phyloP scores from a whole-genome alignment of 37 sponge, comb jelly and placozoan genomes.

The Ianthella basta region DNA sequence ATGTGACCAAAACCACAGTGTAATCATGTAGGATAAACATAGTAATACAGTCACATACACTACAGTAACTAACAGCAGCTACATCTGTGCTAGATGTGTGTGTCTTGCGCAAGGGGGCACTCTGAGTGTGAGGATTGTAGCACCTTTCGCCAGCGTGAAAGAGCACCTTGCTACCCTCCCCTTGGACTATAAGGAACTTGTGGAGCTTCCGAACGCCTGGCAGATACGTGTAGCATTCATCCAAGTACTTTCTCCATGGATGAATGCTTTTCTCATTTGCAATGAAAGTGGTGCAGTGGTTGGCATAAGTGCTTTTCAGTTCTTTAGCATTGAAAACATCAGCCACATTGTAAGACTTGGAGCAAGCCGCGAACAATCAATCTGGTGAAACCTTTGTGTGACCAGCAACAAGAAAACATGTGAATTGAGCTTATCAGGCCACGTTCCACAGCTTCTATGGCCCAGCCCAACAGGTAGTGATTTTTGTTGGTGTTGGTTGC shows the following conservation, averaged over 20 bases:
- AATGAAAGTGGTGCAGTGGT: not conserved
- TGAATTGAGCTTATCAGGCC: conserved; percentile 1
- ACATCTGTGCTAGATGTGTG: not conserved
- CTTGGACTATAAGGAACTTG: too few species aligned
- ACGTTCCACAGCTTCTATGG: conserved; percentile 31
- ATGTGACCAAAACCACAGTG: too few species aligned
- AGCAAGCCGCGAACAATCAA: conserved; percentile 26
- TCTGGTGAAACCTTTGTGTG: conserved; percentile 68
- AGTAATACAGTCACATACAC: too few species aligned
- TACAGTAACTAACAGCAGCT: too few species aligned
- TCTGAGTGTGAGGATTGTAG: too few species aligned
- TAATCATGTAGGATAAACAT: too few species aligned
- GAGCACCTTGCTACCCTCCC: too few species aligned
- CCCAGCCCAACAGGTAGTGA: conserved; percentile 40
- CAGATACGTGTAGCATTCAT: conserved; percentile 15
- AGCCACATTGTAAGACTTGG: conserved; percentile 12
- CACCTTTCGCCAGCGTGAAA: too few species aligned
- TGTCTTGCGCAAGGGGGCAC: too few species aligned
- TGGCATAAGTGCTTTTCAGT: not conserved
- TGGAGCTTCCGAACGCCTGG: conserved; percentile 41
- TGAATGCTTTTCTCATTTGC: conserved; percentile 19
- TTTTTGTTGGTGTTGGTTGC: conserved; percentile 52
- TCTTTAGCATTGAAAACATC: conserved; percentile 44
- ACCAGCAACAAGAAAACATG: conserved; percentile 53
- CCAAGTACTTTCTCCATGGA: conserved; percentile 18